Evolutionary conservation across 2,797 vertebrate species (phyloP).

Genomic region (Pampus argenteus): DNA sequence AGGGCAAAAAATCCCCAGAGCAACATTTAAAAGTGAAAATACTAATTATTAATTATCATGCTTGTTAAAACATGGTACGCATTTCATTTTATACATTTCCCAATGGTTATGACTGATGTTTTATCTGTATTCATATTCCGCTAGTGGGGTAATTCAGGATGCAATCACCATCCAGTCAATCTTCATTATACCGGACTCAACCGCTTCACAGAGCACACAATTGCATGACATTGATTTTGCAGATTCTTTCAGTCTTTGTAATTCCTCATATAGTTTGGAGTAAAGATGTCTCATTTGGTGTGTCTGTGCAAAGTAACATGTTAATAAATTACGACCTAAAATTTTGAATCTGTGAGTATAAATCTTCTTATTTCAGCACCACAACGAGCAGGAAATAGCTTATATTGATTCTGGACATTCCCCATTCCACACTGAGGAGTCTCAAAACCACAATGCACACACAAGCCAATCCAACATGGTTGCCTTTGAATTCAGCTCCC

Average conservation of each 20-base stretch:
- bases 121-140: constrained; percentile 59
- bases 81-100: constrained; percentile 36
- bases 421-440: constrained; percentile 53
- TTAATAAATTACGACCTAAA: constrained; percentile 66
- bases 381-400: constrained; percentile 64
- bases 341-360: constrained; percentile 53
- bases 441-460: constrained; percentile 45
- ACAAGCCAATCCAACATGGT: constrained; percentile 72
- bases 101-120: constrained; percentile 32
- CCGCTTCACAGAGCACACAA: constrained; percentile 72
- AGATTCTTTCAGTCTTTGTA: constrained; percentile 63
- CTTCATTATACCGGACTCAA: constrained; percentile 74
- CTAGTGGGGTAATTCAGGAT: constrained; percentile 61
- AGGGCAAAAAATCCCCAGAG: neutral
- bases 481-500: constrained; percentile 61
- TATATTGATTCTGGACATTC: constrained; percentile 67
- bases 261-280: constrained; percentile 58
- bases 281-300: constrained; percentile 46
- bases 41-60: constrained; percentile 15
- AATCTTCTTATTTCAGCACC: constrained; percentile 49
- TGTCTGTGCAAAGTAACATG: constrained; percentile 55
- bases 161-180: constrained; percentile 72
- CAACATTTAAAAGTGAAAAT: neutral
- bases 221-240: constrained; percentile 76
- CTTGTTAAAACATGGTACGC: neutral